Evolutionary conservation across 2,888 invertebrate genomes (phyloP).

Genomic region (Epinotia ramella): DNA sequence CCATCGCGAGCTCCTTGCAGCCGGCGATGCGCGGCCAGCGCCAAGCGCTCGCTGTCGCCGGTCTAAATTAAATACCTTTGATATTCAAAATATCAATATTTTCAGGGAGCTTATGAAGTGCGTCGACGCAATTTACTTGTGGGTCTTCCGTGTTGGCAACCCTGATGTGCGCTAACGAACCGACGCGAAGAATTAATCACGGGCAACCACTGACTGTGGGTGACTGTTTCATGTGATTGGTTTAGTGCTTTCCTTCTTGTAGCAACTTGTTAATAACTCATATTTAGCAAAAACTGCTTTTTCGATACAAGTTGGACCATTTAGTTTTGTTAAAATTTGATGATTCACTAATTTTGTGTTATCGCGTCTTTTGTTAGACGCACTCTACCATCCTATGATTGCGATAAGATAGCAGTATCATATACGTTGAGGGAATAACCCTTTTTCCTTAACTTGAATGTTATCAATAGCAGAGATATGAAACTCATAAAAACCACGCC

Average conservation of each 20-base stretch:
- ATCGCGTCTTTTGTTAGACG: conserved; percentile 66
- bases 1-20: conserved; percentile 71
- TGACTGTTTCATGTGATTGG: conserved; percentile 49
- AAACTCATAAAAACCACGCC: not conserved
- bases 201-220: conserved; percentile 50
- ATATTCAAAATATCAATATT: conserved; percentile 83
- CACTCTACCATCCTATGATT: conserved; percentile 59
- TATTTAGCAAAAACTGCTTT: not conserved
- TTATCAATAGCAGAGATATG: conserved; percentile 10
- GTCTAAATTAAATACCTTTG: conserved; percentile 82
- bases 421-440: conserved; percentile 23
- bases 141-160: conserved; percentile 79
- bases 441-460: conserved; percentile 30
- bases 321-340: conserved; percentile 37
- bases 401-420: conserved; percentile 69
- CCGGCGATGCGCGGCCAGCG: conserved; percentile 60
- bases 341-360: conserved; percentile 70
- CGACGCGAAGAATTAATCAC: conserved; percentile 49
- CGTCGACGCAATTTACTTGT: conserved; percentile 67
- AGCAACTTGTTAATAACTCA: not conserved
- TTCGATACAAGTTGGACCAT: not conserved
- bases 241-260: not conserved
- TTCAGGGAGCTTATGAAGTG: conserved; percentile 79
- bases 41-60: conserved; percentile 63
- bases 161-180: conserved; percentile 69